Conservation (phyloP, 2,113 vertebrate genomes). For the Dolichotis patagonum region DNA sequence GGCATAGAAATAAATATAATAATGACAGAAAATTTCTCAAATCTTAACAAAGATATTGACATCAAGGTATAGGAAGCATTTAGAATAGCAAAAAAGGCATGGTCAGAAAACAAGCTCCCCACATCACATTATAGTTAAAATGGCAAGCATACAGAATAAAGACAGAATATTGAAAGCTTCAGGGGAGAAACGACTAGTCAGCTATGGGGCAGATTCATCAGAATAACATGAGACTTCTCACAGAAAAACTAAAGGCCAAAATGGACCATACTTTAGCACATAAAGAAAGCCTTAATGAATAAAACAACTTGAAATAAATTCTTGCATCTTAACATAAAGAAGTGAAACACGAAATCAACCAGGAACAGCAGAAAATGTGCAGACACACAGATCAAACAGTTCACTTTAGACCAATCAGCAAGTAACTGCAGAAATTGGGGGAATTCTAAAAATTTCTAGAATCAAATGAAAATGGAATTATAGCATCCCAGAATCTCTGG, state of each 20-base stretch:
- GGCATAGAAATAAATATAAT: not conserved
- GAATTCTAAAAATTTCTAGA: not conserved
- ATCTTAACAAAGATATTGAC: not conserved
- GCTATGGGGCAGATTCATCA: not conserved
- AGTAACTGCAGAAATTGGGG: not conserved
- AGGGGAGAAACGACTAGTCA: not conserved
- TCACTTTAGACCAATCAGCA: not conserved
- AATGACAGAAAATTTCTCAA: not conserved
- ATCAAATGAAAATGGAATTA: not conserved
- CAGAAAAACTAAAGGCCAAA: not conserved
- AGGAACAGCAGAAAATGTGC: not conserved
- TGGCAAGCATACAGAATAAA: not conserved
- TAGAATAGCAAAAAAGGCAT: not conserved
- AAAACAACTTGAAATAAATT: not conserved
- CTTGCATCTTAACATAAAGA: not conserved
- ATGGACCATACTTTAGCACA: not conserved
- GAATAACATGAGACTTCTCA: not conserved
- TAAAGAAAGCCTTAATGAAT: not conserved
- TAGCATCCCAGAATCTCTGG: not conserved
- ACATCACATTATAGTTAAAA: not conserved
- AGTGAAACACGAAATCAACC: not conserved
- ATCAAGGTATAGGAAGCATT: not conserved
- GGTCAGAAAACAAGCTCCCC: not conserved
- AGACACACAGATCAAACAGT: not conserved
- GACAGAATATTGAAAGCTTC: not conserved